A percentile compares a stretch with the other conserved stretches of the same genome.
Evolutionary conservation across 2,888 invertebrate species (phyloP).

Genomic region (Osedax frankpressi): DNA sequence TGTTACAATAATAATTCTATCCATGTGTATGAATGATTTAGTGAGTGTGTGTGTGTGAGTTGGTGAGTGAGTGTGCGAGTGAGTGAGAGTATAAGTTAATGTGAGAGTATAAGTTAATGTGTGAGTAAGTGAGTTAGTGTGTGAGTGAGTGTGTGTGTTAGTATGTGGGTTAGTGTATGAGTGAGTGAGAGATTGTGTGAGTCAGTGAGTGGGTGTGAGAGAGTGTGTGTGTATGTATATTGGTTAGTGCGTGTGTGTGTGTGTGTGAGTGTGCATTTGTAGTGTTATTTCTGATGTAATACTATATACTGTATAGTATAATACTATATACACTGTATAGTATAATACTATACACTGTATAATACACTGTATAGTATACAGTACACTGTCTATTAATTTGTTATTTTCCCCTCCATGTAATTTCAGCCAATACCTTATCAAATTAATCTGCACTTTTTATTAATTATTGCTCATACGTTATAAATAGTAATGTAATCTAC

Average conservation of each 20-base stretch:
- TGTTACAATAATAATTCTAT: background rate
- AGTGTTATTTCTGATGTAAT: background rate
- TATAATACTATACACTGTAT: too few species aligned
- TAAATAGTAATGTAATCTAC: too few species aligned
- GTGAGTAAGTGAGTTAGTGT: too few species aligned
- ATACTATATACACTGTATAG: too few species aligned
- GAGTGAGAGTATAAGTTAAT: background rate
- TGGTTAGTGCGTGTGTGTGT: background rate
- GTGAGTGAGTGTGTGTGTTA: background rate
- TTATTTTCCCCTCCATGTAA: too few species aligned
- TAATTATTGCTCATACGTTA: too few species aligned
- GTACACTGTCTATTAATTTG: too few species aligned
- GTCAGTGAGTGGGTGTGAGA: background rate
- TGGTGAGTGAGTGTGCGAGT: background rate
- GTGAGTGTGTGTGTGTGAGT: background rate
- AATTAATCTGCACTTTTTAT: too few species aligned
- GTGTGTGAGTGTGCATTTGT: background rate
- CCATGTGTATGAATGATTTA: background rate
- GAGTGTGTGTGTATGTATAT: background rate
- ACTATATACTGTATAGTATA: too few species aligned
- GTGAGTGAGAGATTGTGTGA: background rate
- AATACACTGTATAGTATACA: too few species aligned
- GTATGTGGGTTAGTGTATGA: background rate
- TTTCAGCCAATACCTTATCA: too few species aligned
- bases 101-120: too few species aligned